Evolutionary conservation across 1,140 invertebrate species (phyloP).

Genomic region (Heliconius hermathena): DNA sequence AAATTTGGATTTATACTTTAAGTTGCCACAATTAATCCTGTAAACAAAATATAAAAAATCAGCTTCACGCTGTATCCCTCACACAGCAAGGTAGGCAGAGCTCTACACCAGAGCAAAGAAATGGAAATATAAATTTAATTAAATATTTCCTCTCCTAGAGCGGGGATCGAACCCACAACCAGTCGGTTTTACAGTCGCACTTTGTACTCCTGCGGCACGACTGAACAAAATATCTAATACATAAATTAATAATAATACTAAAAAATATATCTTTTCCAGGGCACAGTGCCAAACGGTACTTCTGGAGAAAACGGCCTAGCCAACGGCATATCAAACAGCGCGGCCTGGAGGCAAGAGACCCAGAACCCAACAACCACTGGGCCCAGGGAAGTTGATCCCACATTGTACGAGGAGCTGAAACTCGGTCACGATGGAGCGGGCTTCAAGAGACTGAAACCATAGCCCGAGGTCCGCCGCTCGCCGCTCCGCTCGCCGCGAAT

Average conservation of each 20-base stretch:
- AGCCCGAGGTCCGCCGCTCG: constrained; percentile 69
- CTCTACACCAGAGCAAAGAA: no score
- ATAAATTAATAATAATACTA: neutral
- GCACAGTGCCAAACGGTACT: constrained; percentile 61
- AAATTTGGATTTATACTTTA: no score
- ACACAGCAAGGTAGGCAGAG: no score
- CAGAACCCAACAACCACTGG: constrained; percentile 72
- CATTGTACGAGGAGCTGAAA: constrained; percentile 90
- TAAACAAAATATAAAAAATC: no score
- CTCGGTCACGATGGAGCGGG: constrained; percentile 89
- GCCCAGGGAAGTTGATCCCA: constrained; percentile 85
- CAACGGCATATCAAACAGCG: constrained; percentile 68
- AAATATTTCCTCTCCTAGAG: no score
- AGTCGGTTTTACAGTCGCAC: no score
- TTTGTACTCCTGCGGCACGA: no score
- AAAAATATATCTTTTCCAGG: constrained; percentile 41
- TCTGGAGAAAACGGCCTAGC: constrained; percentile 56
- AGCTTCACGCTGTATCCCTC: no score
- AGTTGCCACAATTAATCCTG: no score
- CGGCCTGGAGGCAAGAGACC: constrained; percentile 82
- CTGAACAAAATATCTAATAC: neutral
- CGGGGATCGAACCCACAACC: no score
- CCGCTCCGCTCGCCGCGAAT: constrained; percentile 69
- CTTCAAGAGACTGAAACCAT: constrained; percentile 88
- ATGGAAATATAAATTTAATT: no score